Conservation (phyloP, 2,888 invertebrate genomes). For the Eupithecia subfuscata region DNA sequence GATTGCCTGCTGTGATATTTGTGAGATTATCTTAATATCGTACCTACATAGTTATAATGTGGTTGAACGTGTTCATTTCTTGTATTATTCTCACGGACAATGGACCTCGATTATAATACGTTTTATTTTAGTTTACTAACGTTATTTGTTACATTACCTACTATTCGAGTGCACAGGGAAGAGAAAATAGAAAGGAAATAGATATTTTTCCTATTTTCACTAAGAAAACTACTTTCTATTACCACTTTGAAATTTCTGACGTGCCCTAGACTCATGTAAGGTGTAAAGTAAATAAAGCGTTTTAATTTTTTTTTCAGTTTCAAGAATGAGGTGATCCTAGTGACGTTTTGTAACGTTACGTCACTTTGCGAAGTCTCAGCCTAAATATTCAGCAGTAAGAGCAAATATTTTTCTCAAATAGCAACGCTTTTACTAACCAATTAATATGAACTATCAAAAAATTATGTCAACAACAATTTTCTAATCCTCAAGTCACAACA, state of each 20-base stretch:
- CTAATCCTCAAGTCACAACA: not conserved
- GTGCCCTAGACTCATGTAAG: no score
- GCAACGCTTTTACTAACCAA: not conserved
- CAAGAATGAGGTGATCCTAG: not conserved
- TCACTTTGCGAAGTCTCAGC: not conserved
- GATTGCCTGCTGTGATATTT: constrained; percentile 38
- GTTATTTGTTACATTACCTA: not conserved
- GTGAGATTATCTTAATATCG: constrained; percentile 27
- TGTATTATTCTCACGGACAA: constrained; percentile 24
- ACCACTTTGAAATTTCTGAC: no score
- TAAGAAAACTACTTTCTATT: not conserved
- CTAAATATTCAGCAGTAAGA: not conserved
- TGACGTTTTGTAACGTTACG: not conserved
- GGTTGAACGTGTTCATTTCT: constrained; percentile 29
- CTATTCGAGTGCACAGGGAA: not conserved
- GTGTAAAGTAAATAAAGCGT: no score
- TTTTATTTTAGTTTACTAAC: constrained; percentile 7
- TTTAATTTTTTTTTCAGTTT: no score
- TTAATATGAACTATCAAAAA: not conserved
- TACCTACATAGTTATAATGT: constrained; percentile 16
- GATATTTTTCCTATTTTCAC: not conserved
- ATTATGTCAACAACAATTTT: not conserved
- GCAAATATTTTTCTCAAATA: not conserved
- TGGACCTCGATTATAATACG: not conserved
- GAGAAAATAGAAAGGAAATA: not conserved